Evolutionary conservation across 2,888 invertebrate genomes (phyloP), one percentile per base, ranked within the genome.

Genomic region (Agrenia bidenticulata): DNA sequence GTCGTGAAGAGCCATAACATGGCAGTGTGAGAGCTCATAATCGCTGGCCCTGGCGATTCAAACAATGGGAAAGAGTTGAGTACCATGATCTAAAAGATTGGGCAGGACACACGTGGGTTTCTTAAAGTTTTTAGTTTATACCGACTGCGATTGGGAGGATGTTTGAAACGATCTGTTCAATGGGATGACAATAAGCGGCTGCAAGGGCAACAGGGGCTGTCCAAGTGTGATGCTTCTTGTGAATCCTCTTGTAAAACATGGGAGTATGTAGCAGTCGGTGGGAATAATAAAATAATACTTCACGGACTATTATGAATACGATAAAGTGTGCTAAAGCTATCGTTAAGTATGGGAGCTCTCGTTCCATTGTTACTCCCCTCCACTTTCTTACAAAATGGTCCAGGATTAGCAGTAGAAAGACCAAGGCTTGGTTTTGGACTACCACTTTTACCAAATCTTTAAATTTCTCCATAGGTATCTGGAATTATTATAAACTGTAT

Each of bases 211-310:
- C 50, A 7, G 69, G 69, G 0, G 69, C 27, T n/a, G 55, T 63
- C 69, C 69, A 69, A 2, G 62, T 59, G 41, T 69, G 69, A 42
- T 69, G 69, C 27, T 66, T 66, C 32, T 69, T 69, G 37, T 69
- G 69, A 49, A 69, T 66, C 2, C 19, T n/a, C 49, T 69, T 69
- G 57, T 69, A 69, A 50, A 69, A 23, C 7, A 21, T 1, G 61
- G 63, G 32, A 55, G 63, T 63, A 50, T 69, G 69, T 4, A 69
- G 54, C 2, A 69, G 45, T 23, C 66, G 86, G 80, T 92, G 92
- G 11, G 89, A 87, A 78, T 92, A 92, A 79, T 92, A 92, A 80
- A 92, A 92, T 61, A 86, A 87, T 73, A 90, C 83, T 81, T 92
- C 92, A 79, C 91, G 90, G 76, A 88, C 85, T 23, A 91, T 79